Base-by-base conservation (phyloP, 2,888 invertebrate species). In the Drosophila nr. fundita region DNA sequence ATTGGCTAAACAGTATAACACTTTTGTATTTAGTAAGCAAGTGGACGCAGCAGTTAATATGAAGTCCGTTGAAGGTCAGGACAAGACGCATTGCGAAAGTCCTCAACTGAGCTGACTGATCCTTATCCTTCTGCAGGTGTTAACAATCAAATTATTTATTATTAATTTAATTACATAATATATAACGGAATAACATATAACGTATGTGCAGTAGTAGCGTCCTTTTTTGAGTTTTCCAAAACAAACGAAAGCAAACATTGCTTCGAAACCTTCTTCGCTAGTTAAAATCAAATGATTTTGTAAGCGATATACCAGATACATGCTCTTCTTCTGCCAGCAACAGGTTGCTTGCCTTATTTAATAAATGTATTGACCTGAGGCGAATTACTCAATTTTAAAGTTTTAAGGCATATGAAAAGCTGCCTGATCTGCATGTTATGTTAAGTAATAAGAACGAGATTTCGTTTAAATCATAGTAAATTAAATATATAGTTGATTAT, bases 1-100 rank as follows among this genome's bases (percentile, higher is more conserved):
- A n/a, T 54, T 86, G 58, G 83, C 87, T 7, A 76, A 68, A n/a
- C 66, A 74, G n/a, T 86, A 84, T 48, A 82, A 87, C 32, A 55
- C 27, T 4, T 86, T 73, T 54, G 78, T 86, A n/a, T 87, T 86
- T 21, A 57, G 64, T 18, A 87, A 68, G n/a, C 86, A 86, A 30
- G 61, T 70, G 18, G 40, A 36, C 10, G 53, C 78, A 2, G 59
- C 61, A 13, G 40, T 76, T 27, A 70, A 76, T 15, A 4, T 65
- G 3, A 59, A 54, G 18, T 24, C 52, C 15, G 36, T 38, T 45
- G 67, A 58, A 50, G 72, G 42, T 4, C 72, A 67, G 42, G 27
- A 71, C 10, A 62, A 30, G 2, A 30, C 13, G n/a, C 8, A n/a
- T 4, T 8, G 13, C 38, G 13, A n/a, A 38, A n/a, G 29, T 21